These are phyloP conservation scores for Microtus pennsylvanicus DNA, from an alignment of 2,113 vertebrate species.

Conservation along the genomic window DNA sequence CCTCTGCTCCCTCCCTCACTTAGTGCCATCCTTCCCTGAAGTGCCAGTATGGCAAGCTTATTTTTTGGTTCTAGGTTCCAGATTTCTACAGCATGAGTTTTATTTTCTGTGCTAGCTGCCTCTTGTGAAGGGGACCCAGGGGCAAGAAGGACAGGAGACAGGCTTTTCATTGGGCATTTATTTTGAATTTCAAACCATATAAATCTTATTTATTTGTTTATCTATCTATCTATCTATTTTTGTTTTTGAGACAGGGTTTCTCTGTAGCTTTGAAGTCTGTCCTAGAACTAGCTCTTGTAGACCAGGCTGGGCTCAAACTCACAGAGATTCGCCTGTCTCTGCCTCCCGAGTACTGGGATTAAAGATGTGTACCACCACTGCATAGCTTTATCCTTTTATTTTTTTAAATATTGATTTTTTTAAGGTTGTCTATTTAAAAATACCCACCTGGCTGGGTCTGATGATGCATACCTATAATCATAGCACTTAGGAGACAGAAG, in stretches of 20 bases:
- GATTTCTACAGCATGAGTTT: neutral
- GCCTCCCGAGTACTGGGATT: too few species aligned
- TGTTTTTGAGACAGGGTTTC: too few species aligned
- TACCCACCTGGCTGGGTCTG: neutral
- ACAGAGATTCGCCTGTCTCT: too few species aligned
- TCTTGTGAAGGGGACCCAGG: neutral
- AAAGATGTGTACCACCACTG: too few species aligned
- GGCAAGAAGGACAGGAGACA: neutral
- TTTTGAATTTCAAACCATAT: slow-evolving; percentile 23
- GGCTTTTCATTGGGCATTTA: neutral
- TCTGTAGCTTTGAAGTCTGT: too few species aligned
- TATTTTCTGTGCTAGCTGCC: neutral
- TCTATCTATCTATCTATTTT: too few species aligned
- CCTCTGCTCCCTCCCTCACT: neutral
- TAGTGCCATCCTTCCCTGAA: neutral
- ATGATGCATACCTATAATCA: neutral
- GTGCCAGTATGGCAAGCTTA: neutral
- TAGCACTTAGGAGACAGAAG: neutral
- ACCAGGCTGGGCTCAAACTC: too few species aligned
- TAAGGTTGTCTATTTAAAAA: slow-evolving; percentile 6
- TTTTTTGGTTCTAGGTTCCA: slow-evolving; percentile 17
- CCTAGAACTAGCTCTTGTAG: too few species aligned
- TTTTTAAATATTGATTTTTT: neutral
- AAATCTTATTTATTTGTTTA: neutral
- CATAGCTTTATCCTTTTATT: too few species aligned